These are phyloP conservation scores for Matsumyia berberina DNA, from an alignment of 2,888 invertebrate species.

Conservation along the genomic window DNA sequence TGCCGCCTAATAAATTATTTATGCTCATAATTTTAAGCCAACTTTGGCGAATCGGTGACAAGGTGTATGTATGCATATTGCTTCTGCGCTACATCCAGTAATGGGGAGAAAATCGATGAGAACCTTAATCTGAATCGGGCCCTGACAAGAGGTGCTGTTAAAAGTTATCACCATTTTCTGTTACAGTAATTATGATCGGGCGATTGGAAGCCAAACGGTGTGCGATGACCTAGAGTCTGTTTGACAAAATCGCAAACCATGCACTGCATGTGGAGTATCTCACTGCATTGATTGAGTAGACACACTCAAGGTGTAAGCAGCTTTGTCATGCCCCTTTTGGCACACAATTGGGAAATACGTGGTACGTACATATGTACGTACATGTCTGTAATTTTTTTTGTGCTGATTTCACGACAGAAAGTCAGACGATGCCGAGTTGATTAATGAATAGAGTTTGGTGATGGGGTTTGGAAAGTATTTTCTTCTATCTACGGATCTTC, in stretches of 20 bases:
- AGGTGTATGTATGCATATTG: conserved; percentile 6
- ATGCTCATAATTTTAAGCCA: conserved; percentile 43
- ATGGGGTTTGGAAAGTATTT: too few species aligned
- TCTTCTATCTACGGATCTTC: too few species aligned
- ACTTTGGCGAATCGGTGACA: conserved; percentile 57
- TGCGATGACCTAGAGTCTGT: conserved; percentile 34
- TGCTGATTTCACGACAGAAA: background rate
- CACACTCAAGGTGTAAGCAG: background rate
- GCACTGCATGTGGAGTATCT: conserved; percentile 18
- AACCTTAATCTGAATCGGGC: conserved; percentile 70
- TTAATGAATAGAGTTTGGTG: too few species aligned
- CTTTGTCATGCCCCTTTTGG: background rate
- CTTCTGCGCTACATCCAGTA: conserved; percentile 58
- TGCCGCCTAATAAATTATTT: conserved; percentile 59
- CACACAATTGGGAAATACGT: background rate
- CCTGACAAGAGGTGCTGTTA: conserved; percentile 56
- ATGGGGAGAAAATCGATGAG: conserved; percentile 65
- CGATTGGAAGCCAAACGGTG: conserved; percentile 51
- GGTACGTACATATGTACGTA: too few species aligned
- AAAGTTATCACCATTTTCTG: conserved; percentile 12
- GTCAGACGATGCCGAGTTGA: too few species aligned
- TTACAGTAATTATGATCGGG: conserved; percentile 48
- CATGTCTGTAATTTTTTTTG: too few species aligned
- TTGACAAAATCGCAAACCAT: conserved; percentile 24
- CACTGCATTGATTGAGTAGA: background rate